phyloP scores from a whole-genome alignment of 2,113 vertebrate species.

The Pogonocichla stellata region DNA sequence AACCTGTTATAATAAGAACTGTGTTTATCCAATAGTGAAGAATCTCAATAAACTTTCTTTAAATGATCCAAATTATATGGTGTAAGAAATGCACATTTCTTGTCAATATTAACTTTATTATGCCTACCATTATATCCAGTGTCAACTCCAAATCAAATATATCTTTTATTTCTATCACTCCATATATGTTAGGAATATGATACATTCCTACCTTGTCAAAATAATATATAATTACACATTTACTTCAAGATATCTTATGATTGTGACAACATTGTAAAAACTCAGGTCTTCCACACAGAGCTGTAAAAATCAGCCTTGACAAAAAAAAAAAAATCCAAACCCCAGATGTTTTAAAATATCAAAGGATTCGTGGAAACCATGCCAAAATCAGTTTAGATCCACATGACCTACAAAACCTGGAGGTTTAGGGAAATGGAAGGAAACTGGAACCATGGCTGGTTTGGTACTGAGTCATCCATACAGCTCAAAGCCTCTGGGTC shows the following conservation, averaged over 20 bases:
- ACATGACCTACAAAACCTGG: background rate
- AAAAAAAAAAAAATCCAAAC: background rate
- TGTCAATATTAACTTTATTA: background rate
- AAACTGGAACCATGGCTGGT: rapidly evolving
- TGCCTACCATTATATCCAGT: background rate
- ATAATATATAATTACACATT: background rate
- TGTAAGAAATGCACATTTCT: background rate
- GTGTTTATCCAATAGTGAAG: background rate
- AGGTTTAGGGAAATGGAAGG: background rate
- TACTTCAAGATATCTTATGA: background rate
- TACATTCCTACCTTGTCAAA: background rate
- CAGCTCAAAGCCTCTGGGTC: background rate
- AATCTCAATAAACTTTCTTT: background rate
- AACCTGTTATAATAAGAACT: background rate
- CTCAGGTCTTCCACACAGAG: background rate
- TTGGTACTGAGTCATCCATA: background rate
- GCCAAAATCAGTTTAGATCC: background rate
- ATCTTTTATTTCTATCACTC: background rate
- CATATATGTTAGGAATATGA: background rate
- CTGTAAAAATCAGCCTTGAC: background rate
- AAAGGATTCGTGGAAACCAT: background rate
- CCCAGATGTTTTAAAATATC: background rate
- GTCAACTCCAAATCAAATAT: background rate
- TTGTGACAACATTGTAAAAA: background rate
- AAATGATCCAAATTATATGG: background rate